phyloP scores from a whole-genome alignment of 2,888 invertebrate genomes.

The Dastarcus helophoroides region DNA sequence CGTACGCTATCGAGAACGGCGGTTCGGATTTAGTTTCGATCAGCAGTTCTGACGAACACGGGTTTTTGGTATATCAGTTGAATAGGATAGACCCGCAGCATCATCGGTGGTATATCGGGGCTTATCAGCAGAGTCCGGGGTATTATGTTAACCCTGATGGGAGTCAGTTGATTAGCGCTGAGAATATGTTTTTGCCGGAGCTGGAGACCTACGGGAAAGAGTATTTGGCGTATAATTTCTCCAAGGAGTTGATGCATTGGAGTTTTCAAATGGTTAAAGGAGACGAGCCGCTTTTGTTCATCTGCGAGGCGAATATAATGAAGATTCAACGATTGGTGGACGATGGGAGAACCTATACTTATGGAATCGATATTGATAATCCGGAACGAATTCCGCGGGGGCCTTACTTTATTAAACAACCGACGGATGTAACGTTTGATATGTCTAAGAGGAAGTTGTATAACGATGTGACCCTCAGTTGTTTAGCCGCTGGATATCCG shows the following conservation, averaged over 20 bases:
- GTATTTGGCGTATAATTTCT: slow-evolving; percentile 70
- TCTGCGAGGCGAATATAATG: slow-evolving; percentile 77
- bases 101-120: slow-evolving; percentile 77
- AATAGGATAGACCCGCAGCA: slow-evolving; percentile 75
- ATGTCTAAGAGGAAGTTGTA: slow-evolving; percentile 54
- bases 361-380: slow-evolving; percentile 74
- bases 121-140: slow-evolving; percentile 59
- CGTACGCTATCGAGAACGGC: slow-evolving; percentile 40
- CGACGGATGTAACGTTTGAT: slow-evolving; percentile 73
- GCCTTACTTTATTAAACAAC: slow-evolving; percentile 80
- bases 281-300: slow-evolving; percentile 64
- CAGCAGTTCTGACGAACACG: slow-evolving; percentile 74
- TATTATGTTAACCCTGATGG: slow-evolving; percentile 82
- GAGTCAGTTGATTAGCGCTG: slow-evolving; percentile 63
- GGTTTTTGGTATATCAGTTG: slow-evolving; percentile 74
- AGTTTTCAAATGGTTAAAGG: slow-evolving; percentile 73
- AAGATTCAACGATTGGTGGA: slow-evolving; percentile 57
- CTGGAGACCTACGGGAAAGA: slow-evolving; percentile 49
- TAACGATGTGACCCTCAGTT: slow-evolving; percentile 69
- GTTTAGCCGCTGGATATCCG: slow-evolving; percentile 79
- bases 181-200: slow-evolving; percentile 71
- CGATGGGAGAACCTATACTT: slow-evolving; percentile 71
- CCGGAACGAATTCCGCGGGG: slow-evolving; percentile 74
- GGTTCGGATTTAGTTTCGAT: slow-evolving; percentile 72
- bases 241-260: slow-evolving; percentile 64